phyloP scores from a whole-genome alignment of 2,113 vertebrate species.

The Melanerpes aurifrons region DNA sequence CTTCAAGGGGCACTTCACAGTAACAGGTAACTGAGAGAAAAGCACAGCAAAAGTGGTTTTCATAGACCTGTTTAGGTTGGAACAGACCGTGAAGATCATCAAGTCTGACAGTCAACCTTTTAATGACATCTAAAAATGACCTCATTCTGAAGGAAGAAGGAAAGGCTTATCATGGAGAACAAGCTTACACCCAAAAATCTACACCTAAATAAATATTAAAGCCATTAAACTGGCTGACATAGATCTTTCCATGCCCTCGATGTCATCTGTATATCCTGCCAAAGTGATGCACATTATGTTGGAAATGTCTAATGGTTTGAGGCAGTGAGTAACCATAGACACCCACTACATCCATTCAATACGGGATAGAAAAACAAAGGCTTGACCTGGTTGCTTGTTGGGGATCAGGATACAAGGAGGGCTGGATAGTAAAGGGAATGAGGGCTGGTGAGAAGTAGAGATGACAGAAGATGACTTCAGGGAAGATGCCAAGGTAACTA shows the following conservation, averaged over 20 bases:
- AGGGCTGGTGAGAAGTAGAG: neutral
- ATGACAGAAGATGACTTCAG: neutral
- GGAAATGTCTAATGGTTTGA: neutral
- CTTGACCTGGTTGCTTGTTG: rapidly evolving
- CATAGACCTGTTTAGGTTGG: no score
- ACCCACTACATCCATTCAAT: rapidly evolving
- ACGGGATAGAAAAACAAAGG: neutral
- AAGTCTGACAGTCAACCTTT: neutral
- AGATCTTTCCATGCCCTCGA: neutral
- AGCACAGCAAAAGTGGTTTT: neutral
- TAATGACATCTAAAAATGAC: neutral
- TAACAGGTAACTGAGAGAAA: neutral
- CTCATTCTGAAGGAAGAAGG: neutral
- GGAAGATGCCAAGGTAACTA: no score
- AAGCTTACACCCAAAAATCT: neutral
- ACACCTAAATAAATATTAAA: neutral
- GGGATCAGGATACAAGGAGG: no score
- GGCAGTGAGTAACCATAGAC: rapidly evolving
- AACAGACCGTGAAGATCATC: no score
- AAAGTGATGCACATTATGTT: rapidly evolving
- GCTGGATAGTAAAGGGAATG: rapidly evolving
- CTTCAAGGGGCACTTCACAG: neutral
- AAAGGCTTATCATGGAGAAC: neutral
- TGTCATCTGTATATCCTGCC: rapidly evolving
- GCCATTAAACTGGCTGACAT: neutral